A percentile compares a stretch with the other conserved stretches of the same genome.
Conservation (phyloP, 2,113 vertebrate species). For the Hiodon alosoides region DNA sequence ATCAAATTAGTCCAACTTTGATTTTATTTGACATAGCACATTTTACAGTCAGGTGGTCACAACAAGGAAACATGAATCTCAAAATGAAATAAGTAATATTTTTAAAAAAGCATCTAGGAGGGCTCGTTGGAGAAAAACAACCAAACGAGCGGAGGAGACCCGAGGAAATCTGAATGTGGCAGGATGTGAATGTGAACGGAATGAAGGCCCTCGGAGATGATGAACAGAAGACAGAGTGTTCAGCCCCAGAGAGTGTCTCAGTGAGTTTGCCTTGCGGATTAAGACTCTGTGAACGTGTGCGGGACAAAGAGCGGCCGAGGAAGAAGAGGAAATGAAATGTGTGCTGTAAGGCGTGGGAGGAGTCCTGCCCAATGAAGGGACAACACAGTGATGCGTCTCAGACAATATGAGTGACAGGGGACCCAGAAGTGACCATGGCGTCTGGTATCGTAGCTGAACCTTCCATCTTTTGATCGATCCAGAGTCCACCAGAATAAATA, state of each 20-base stretch:
- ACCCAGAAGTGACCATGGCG: too few relatives aligned
- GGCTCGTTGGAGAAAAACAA: too few relatives aligned
- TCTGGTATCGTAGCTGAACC: too few relatives aligned
- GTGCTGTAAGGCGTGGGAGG: slow-evolving; percentile 43
- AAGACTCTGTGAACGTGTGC: slow-evolving; percentile 48
- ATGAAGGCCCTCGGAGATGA: slow-evolving; percentile 23
- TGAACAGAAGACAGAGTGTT: slow-evolving; percentile 42
- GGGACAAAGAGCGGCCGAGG: slow-evolving; percentile 57
- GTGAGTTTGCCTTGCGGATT: slow-evolving; percentile 70
- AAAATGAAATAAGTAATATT: too few relatives aligned
- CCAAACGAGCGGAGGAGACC: background rate
- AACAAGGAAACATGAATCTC: too few relatives aligned
- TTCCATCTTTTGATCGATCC: too few relatives aligned
- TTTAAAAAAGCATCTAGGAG: background rate
- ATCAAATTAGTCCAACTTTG: too few relatives aligned
- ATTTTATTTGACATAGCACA: too few relatives aligned
- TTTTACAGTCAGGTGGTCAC: too few relatives aligned
- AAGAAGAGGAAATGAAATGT: slow-evolving; percentile 71
- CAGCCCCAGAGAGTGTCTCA: background rate
- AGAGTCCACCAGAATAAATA: too few relatives aligned
- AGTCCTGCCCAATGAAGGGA: background rate
- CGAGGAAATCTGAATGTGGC: background rate
- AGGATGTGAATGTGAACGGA: background rate
- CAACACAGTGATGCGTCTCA: background rate
- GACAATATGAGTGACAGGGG: background rate